Conservation (phyloP, 2,888 invertebrate genomes). For the Drosophila anomelani region DNA sequence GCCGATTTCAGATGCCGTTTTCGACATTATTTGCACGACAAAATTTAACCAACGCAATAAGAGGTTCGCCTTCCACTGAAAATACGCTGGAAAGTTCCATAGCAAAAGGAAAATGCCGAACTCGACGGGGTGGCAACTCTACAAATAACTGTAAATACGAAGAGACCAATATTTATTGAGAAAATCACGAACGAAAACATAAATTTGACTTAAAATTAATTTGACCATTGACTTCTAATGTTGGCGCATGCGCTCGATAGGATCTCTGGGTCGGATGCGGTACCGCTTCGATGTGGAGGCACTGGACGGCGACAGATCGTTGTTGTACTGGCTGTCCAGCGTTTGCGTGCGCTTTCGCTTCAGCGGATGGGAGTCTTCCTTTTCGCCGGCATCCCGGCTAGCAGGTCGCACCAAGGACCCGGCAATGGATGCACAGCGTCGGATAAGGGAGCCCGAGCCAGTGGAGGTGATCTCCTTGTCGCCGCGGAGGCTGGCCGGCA, state of each 20-base stretch:
- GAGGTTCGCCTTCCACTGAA: no score
- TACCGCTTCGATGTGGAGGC: slow-evolving; percentile 77
- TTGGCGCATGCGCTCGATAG: slow-evolving; percentile 83
- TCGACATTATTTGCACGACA: slow-evolving; percentile 2
- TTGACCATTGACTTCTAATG: no score
- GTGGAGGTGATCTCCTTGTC: slow-evolving; percentile 56
- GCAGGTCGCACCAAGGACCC: slow-evolving; percentile 80
- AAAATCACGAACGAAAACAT: not conserved
- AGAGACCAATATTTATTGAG: slow-evolving; percentile 19
- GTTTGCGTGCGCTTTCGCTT: slow-evolving; percentile 82
- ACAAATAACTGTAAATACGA: slow-evolving; percentile 13
- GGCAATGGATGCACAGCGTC: slow-evolving; percentile 83
- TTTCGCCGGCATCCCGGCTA: slow-evolving; percentile 59
- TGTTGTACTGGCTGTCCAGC: slow-evolving; percentile 63
- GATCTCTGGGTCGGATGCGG: slow-evolving; percentile 82
- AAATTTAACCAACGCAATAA: not conserved
- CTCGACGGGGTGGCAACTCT: slow-evolving; percentile 4
- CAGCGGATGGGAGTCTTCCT: slow-evolving; percentile 57
- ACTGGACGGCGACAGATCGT: slow-evolving; percentile 55
- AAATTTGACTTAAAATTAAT: slow-evolving; percentile 2
- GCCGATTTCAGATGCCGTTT: not conserved
- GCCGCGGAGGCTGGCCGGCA: slow-evolving; percentile 60
- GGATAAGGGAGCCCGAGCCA: slow-evolving; percentile 73
- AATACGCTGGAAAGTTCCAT: not conserved
- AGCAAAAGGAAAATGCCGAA: not conserved